Evolutionary conservation across 2,797 vertebrate species (phyloP).

Genomic region (Enteromius argenteus): DNA sequence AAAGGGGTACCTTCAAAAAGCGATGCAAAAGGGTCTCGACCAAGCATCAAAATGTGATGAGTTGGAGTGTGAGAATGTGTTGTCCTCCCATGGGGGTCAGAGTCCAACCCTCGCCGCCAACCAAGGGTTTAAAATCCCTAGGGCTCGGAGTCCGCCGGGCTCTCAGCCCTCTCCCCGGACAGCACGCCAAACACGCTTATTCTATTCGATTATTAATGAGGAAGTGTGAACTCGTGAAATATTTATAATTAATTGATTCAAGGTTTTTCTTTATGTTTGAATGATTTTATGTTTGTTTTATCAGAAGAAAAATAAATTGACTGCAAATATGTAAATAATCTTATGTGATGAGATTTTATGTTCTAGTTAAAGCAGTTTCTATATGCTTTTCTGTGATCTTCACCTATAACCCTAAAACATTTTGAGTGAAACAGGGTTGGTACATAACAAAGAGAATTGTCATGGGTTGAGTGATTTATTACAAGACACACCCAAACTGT

Average conservation of each 20-base stretch:
- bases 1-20: too few relatives aligned
- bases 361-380: background rate
- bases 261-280: background rate
- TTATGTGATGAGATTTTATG: background rate
- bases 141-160: too few relatives aligned
- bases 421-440: conserved; percentile 3
- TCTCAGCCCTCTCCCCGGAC: too few relatives aligned
- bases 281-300: background rate
- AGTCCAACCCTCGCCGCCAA: too few relatives aligned
- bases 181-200: too few relatives aligned
- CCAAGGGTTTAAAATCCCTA: too few relatives aligned
- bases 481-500: conserved; percentile 16
- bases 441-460: background rate
- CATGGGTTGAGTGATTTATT: conserved; percentile 25
- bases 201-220: too few relatives aligned
- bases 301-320: background rate
- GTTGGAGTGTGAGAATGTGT: too few relatives aligned
- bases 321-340: background rate
- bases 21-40: too few relatives aligned
- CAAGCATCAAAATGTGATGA: too few relatives aligned
- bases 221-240: background rate
- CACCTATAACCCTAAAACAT: background rate
- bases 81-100: too few relatives aligned
- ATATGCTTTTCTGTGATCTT: background rate
- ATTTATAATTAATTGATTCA: background rate